These are phyloP conservation scores for Ridgeia piscesae DNA, from an alignment of 1,140 invertebrate species.

Conservation along the genomic window DNA sequence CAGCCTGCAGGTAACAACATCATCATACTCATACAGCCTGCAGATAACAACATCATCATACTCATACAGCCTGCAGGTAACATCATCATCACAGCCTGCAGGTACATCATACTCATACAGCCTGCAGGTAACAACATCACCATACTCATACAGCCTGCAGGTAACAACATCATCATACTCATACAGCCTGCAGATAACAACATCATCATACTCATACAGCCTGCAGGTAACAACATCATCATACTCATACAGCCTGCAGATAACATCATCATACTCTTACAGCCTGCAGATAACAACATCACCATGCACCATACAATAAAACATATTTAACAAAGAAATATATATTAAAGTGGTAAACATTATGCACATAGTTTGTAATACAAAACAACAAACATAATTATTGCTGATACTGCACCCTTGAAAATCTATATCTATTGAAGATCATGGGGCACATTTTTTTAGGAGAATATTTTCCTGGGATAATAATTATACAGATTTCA, in stretches of 20 bases:
- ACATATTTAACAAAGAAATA: too few species aligned
- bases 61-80: constrained; percentile 68
- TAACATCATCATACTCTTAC: constrained; percentile 72
- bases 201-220: constrained; percentile 61
- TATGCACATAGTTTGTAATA: too few species aligned
- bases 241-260: constrained; percentile 62
- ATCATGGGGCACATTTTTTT: too few species aligned
- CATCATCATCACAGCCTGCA: not conserved
- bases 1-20: too few species aligned
- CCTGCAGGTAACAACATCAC: constrained; percentile 54
- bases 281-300: constrained; percentile 60
- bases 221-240: too few species aligned
- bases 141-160: not conserved
- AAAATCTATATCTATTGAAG: not conserved
- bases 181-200: constrained; percentile 66
- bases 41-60: constrained; percentile 68
- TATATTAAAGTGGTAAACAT: too few species aligned
- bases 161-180: not conserved
- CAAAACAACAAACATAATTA: not conserved
- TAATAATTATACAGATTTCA: too few species aligned
- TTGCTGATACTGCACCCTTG: too few species aligned
- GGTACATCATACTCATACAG: constrained; percentile 39
- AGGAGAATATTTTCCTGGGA: too few species aligned
- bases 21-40: constrained; percentile 48
- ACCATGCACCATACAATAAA: too few species aligned